Base-by-base conservation (phyloP, 2,113 vertebrate genomes). In the Lipophrys pholis region DNA sequence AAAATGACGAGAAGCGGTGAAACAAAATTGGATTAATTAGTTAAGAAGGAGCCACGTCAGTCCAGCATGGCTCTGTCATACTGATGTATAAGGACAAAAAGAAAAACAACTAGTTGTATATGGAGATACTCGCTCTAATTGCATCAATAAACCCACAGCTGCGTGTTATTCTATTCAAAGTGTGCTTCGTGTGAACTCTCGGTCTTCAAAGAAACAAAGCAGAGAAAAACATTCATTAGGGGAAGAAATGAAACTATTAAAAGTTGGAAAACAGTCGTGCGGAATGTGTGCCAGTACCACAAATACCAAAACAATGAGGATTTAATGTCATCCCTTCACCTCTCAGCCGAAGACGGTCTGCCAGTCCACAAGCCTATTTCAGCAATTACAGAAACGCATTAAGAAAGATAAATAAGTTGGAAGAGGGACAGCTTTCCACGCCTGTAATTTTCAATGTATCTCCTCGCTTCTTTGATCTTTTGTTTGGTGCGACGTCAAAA, bases 401-500 rank as follows among this genome's bases (percentile, higher is more conserved):
- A 50, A 70, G 70, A 71, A 62, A 17, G 38, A 48, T 67, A 63
- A 81, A 80, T 70, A 62, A 66, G 45, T 69, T 57, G 60, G 41
- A 65, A 46, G 48, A 36, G 11, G 49, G 49, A 63, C 69, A 36
- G 36, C 81, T 70, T 60, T 48, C 21, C 21, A 53, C 49, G 80
- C 16, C 58, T 45, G 48, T 61, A n/a, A 71, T 80, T 56, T 30
- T 66, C 10, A 79, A 75, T 65, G 56, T 55, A 50, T 75, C 21
- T 30, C 55, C 51, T 43, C 51, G 55, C 17, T 43, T 82, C 48
- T 76, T 71, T 86, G 72, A 78, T 85, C 73, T 76, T 81, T 81
- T 89, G 76, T 84, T 81, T 68, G 67, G 55, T 73, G 56, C 48
- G 21, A 69, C 76, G 76, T 90, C 82, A 71, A 84, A 85, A 89